Base-by-base conservation (phyloP, 2,797 vertebrate genomes). In the Prunella strophiata region DNA sequence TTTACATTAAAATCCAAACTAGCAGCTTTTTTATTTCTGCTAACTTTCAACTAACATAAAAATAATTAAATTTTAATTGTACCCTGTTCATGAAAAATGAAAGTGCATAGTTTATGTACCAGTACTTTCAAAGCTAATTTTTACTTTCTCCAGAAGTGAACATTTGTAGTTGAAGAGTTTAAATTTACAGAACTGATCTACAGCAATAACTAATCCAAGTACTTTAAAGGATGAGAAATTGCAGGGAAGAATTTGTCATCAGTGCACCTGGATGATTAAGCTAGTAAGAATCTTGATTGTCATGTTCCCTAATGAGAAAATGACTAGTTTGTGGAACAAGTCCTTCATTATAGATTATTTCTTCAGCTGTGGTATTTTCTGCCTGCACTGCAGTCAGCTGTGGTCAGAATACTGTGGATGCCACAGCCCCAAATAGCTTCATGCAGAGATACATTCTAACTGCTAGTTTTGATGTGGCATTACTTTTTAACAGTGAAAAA, bases 1-100 rank as follows among this genome's bases (percentile, higher is more conserved):
- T 85, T 80, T 74, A 42, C 34, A 63, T 80, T 83, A 48, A 79
- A 85, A 87, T 73, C 72, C 78, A 57, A 89, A 76, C 20, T 30
- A 78, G 16, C 7, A 16, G 19, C 10, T 47, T 72, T 47, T 48
- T 84, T 55, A 55, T 59, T 54, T 25, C n/a, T 74, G 11, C 30
- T 68, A 72, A 27, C 68, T 92, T 94, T 89, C 59, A 83, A 70
- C n/a, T 73, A 82, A 82, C 16, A n/a, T n/a, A 26, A 16, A 92
- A 91, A 72, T 74, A 83, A 88, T 82, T 70, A 87, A 81, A 74
- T 83, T 92, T 89, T 89, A 81, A 78, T 86, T 51, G 54, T 80
- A 27, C 10, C 2, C 1, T 57, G 13, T 58, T 83, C 13, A 74
- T 75, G 54, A 91, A 88, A 94, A 89, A 89, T 68, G 36, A 58